Percentiles rank a stretch among this genome's conserved stretches.
Evolutionary conservation across 2,113 vertebrate species (phyloP).

Genomic region (Anthoscopus minutus): DNA sequence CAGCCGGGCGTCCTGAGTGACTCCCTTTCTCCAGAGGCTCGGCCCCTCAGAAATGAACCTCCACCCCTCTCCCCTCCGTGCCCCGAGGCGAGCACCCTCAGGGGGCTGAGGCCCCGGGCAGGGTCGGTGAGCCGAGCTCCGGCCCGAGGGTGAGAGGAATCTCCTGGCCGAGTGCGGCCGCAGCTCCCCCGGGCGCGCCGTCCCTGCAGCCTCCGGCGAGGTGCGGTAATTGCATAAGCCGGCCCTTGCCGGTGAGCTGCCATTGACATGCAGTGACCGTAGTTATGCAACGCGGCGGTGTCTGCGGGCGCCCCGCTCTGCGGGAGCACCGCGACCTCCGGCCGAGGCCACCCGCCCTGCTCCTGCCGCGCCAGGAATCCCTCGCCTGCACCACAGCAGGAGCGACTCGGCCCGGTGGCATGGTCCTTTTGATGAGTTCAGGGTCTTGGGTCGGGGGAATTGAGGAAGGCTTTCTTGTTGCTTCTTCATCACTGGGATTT

Average conservation of each 20-base stretch:
- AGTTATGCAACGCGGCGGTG: not conserved
- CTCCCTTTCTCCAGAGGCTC: not conserved
- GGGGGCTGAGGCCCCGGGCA: not conserved
- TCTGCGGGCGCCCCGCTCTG: not conserved
- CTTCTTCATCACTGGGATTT: not conserved
- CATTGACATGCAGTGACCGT: not conserved
- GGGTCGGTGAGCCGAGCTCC: not conserved
- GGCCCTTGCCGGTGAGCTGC: not conserved
- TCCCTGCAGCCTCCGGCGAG: not conserved
- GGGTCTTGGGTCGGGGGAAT: not conserved
- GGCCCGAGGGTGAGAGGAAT: not conserved
- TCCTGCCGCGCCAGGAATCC: not conserved
- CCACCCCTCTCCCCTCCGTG: not conserved
- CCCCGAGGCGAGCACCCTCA: not conserved
- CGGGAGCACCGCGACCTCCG: accelerated
- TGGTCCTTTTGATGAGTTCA: not conserved
- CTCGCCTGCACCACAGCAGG: not conserved
- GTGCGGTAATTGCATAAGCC: not conserved
- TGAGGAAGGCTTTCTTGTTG: not conserved
- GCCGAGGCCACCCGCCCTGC: not conserved
- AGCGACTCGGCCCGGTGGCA: not conserved
- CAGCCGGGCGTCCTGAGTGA: not conserved
- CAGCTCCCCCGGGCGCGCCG: not conserved
- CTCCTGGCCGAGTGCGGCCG: not conserved
- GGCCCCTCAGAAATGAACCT: not conserved